These are phyloP conservation scores for Candoia aspera DNA, from an alignment of 2,113 vertebrate genomes.

Conservation along the genomic window DNA sequence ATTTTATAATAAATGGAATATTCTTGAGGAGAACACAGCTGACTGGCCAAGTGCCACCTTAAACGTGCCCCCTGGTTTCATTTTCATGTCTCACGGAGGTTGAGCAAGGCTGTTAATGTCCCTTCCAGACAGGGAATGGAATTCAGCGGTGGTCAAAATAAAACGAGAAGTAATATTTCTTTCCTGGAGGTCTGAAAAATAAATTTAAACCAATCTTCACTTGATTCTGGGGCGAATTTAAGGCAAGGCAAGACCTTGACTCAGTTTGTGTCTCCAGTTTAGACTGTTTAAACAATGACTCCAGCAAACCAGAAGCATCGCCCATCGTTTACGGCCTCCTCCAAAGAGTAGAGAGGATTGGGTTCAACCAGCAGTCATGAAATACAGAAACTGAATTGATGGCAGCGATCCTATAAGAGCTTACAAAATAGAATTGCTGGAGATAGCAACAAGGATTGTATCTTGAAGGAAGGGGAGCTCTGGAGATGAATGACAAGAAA, in stretches of 20 bases:
- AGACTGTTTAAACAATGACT: slow-evolving; percentile 24
- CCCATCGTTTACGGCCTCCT: not conserved
- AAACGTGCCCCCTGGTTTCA: not conserved
- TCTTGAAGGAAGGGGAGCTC: not conserved
- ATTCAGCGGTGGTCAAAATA: not conserved
- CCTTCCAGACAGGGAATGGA: not conserved
- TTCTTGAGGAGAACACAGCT: not conserved
- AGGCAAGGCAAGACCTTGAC: not conserved
- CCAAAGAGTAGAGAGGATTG: not conserved
- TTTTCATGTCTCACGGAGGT: not conserved
- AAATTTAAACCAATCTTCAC: slow-evolving; percentile 22
- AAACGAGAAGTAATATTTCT: slow-evolving; percentile 3
- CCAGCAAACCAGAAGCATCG: not conserved
- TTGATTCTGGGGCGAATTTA: not conserved
- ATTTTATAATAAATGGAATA: not conserved
- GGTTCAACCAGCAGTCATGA: not conserved
- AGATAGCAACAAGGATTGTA: not conserved
- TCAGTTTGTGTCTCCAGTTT: slow-evolving; percentile 10
- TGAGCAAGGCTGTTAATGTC: not conserved
- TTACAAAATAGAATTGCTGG: not conserved
- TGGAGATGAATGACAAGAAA: not conserved
- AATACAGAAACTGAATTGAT: not conserved
- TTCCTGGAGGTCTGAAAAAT: not conserved
- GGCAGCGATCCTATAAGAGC: not conserved
- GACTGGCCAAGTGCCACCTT: not conserved